Evolutionary conservation across 2,888 invertebrate genomes (phyloP).

Genomic region (Heliconius cydno): DNA sequence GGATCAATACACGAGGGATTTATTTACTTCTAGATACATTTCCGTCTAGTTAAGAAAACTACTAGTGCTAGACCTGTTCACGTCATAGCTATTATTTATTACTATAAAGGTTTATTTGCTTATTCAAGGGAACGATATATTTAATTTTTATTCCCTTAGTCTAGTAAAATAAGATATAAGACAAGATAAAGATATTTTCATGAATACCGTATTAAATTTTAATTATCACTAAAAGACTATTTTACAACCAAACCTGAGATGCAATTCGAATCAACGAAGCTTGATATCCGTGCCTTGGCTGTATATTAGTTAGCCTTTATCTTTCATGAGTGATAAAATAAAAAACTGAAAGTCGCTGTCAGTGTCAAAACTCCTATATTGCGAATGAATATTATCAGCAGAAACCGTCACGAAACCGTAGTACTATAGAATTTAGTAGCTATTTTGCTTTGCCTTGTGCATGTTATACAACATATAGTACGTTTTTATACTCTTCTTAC

Average conservation of each 20-base stretch:
- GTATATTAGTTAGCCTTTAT: not conserved
- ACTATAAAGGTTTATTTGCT: not conserved
- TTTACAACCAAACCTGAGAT: too few relatives aligned
- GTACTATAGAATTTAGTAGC: slow-evolving; percentile 14
- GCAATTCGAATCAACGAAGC: not conserved
- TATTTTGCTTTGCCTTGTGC: slow-evolving; percentile 18
- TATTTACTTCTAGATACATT: not conserved
- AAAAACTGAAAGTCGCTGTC: not conserved
- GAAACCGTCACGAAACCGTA: slow-evolving; percentile 10
- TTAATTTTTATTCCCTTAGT: too few relatives aligned
- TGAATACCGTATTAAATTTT: too few relatives aligned
- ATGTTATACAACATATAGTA: slow-evolving; percentile 44
- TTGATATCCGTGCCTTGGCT: not conserved
- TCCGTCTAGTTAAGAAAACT: not conserved
- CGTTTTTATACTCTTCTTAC: slow-evolving; percentile 52
- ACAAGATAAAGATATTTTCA: too few relatives aligned
- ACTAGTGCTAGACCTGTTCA: not conserved
- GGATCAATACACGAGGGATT: too few relatives aligned
- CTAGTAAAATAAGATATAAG: too few relatives aligned
- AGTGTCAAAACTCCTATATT: slow-evolving; percentile 16
- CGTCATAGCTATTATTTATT: not conserved
- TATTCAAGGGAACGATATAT: not conserved
- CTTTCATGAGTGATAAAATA: not conserved
- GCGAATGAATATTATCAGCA: slow-evolving; percentile 16
- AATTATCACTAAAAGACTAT: too few relatives aligned